phyloP scores from a whole-genome alignment of 1,140 invertebrate genomes.

The Akabosia matsudoensis region DNA sequence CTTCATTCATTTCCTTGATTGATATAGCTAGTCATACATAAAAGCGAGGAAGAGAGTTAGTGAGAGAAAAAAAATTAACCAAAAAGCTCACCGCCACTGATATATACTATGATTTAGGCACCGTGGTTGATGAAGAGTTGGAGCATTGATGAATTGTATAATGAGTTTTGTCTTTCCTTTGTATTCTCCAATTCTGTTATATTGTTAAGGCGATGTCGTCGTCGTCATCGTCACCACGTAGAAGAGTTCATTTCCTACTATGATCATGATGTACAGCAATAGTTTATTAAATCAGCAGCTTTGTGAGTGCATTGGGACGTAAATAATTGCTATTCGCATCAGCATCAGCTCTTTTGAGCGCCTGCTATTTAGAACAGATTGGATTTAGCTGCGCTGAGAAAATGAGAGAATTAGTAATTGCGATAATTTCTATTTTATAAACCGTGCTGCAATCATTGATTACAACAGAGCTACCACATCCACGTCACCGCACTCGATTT shows the following conservation, averaged over 20 bases:
- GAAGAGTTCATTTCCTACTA: too few species aligned
- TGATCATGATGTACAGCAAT: background rate
- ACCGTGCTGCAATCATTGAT: slow-evolving; percentile 1
- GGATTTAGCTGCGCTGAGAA: slow-evolving; percentile 5
- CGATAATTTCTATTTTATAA: slow-evolving; percentile 14
- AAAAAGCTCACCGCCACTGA: slow-evolving; percentile 16
- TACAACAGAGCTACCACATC: background rate
- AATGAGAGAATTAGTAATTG: slow-evolving; percentile 8
- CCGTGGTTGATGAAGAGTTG: background rate
- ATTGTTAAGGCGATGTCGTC: too few species aligned
- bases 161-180: slow-evolving; percentile 8
- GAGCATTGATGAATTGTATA: slow-evolving; percentile 7
- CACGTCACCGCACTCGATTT: background rate
- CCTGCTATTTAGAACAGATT: background rate
- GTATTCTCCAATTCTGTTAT: background rate
- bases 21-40: background rate
- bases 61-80: slow-evolving; percentile 3
- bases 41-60: background rate
- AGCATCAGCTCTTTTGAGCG: background rate
- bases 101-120: background rate
- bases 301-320: background rate
- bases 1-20: slow-evolving; percentile 24
- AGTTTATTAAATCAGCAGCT: slow-evolving; percentile 5
- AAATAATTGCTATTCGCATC: background rate
- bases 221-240: background rate